These are phyloP conservation scores for Poeciliopsis infans DNA, from an alignment of 2,797 vertebrate species.

Conservation along the genomic window DNA sequence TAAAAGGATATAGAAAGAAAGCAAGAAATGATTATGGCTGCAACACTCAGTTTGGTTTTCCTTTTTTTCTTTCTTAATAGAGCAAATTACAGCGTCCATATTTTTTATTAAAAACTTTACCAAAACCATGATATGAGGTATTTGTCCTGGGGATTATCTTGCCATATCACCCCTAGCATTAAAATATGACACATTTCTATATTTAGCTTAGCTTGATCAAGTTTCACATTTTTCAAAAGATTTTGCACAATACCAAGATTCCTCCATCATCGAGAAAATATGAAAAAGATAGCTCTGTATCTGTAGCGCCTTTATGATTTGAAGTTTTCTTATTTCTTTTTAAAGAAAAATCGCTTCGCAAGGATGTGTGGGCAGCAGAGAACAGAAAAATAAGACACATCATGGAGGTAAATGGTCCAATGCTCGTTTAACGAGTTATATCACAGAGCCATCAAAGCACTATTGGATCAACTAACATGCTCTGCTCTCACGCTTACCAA, in stretches of 20 bases:
- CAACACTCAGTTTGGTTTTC: not conserved
- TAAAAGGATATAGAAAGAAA: not conserved
- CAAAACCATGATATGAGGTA: not conserved
- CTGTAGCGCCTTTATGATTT: conserved; percentile 41
- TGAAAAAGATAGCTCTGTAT: conserved; percentile 23
- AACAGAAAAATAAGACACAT: conserved; percentile 67
- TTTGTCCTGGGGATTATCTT: not conserved
- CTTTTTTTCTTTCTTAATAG: not conserved
- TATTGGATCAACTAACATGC: conserved; percentile 60
- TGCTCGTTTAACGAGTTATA: conserved; percentile 69
- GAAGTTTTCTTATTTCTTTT: conserved; percentile 25
- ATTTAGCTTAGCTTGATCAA: not conserved
- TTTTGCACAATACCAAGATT: conserved; percentile 7
- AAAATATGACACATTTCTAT: not conserved
- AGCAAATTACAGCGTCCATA: not conserved
- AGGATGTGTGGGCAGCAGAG: conserved; percentile 49
- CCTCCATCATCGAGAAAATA: conserved; percentile 25
- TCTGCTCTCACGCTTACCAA: conserved; percentile 62
- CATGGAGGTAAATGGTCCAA: conserved; percentile 64
- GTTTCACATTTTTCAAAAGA: conserved; percentile 29
- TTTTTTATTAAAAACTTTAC: not conserved
- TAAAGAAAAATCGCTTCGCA: conserved; percentile 42
- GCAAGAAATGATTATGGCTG: not conserved
- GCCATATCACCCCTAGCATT: not conserved
- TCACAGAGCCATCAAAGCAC: conserved; percentile 67